A percentile compares a stretch with the other conserved stretches of the same genome.
phyloP scores from a whole-genome alignment of 1,140 invertebrate genomes.

The Rhyzopertha dominica region DNA sequence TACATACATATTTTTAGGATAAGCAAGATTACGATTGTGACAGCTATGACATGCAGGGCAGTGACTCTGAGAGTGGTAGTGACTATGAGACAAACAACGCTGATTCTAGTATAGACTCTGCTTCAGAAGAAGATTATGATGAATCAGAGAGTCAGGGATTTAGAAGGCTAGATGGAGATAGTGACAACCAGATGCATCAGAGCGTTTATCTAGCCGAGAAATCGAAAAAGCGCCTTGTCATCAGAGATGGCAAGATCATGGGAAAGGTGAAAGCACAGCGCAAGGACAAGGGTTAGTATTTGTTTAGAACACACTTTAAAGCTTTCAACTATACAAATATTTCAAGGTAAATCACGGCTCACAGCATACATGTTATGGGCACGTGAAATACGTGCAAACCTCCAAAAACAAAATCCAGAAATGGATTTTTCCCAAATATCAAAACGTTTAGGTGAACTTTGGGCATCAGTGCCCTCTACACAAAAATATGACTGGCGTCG shows the following conservation, averaged over 20 bases:
- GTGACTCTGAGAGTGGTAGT: slow-evolving; percentile 41
- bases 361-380: slow-evolving; percentile 91
- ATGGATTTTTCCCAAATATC: slow-evolving; percentile 79
- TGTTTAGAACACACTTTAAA: no score
- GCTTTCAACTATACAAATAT: no score
- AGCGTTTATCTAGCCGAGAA: slow-evolving; percentile 77
- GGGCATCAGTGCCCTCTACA: slow-evolving; percentile 55
- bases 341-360: slow-evolving; percentile 64
- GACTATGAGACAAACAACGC: slow-evolving; percentile 39
- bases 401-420: slow-evolving; percentile 66
- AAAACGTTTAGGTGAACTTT: slow-evolving; percentile 75
- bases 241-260: slow-evolving; percentile 68
- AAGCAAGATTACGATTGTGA: slow-evolving; percentile 44
- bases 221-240: slow-evolving; percentile 67
- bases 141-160: slow-evolving; percentile 50
- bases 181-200: slow-evolving; percentile 52
- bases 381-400: slow-evolving; percentile 69
- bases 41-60: slow-evolving; percentile 48
- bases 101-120: slow-evolving; percentile 42
- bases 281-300: no score
- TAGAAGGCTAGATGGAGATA: slow-evolving; percentile 51
- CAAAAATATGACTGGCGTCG: slow-evolving; percentile 51
- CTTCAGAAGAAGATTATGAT: slow-evolving; percentile 48
- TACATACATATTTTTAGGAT: no score
- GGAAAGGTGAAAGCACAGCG: no score